phyloP scores from a whole-genome alignment of 2,888 invertebrate species.

The Eupsilia transversa region DNA sequence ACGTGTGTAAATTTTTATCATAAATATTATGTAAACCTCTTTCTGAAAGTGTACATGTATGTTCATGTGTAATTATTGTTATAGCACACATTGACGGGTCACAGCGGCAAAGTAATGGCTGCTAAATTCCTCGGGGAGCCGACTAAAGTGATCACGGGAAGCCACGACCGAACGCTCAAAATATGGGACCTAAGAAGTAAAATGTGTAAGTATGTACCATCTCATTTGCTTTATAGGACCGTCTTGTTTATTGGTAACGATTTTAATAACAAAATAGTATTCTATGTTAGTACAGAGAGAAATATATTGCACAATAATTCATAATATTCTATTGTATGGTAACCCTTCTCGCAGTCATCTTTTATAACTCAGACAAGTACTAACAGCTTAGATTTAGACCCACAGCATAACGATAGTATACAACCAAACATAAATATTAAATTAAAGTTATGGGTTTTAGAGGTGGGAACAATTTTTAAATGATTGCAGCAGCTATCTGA shows the following conservation, averaged over 20 bases:
- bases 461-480: conserved; percentile 34
- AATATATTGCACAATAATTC: conserved; percentile 64
- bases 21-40: conserved; percentile 18
- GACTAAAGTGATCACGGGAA: conserved; percentile 98
- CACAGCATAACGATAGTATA: conserved; percentile 50
- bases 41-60: neutral
- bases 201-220: conserved; percentile 84
- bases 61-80: conserved; percentile 61
- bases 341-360: conserved; percentile 59
- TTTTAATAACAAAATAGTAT: conserved; percentile 62
- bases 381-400: conserved; percentile 57
- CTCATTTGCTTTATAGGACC: conserved; percentile 56
- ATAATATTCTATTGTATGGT: conserved; percentile 64
- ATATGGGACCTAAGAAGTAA: conserved; percentile 99
- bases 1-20: conserved; percentile 25
- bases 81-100: conserved; percentile 98
- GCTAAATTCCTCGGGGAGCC: conserved; percentile 98
- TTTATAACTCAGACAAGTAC: conserved; percentile 58
- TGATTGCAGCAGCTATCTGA: neutral
- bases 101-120: conserved; percentile 99
- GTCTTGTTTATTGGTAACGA: conserved; percentile 56
- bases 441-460: conserved; percentile 34
- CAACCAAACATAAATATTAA: conserved; percentile 50
- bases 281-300: conserved; percentile 43
- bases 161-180: conserved; percentile 99